A percentile compares a stretch with the other conserved stretches of the same genome.
Evolutionary conservation across 2,888 invertebrate species (phyloP).

Genomic region (Andrena marginata): DNA sequence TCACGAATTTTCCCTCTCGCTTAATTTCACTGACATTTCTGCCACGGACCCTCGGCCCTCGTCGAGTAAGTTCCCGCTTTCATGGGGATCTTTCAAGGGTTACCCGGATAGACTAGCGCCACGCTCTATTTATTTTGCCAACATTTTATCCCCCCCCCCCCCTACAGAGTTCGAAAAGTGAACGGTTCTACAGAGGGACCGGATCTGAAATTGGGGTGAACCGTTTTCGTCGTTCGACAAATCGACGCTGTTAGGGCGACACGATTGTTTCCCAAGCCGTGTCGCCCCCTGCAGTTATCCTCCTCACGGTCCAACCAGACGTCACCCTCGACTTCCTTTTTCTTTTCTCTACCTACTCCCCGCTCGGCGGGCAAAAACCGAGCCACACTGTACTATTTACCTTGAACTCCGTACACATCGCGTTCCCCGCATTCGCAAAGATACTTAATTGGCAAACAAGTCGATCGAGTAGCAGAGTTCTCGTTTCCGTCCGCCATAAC

Average conservation of each 20-base stretch:
- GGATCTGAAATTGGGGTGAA: conserved; percentile 38
- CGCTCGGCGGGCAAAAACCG: not conserved
- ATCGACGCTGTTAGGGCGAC: conserved; percentile 62
- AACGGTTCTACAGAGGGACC: conserved; percentile 17
- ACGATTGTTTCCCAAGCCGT: conserved; percentile 60
- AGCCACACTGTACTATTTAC: not conserved
- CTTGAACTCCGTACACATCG: not conserved
- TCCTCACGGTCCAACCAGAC: conserved; percentile 21
- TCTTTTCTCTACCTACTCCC: conserved; percentile 6
- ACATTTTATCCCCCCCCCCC: conserved; percentile 61
- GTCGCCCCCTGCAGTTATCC: conserved; percentile 15
- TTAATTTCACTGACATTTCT: conserved; percentile 60
- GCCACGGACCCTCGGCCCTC: conserved; percentile 25
- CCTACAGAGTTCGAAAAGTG: not conserved
- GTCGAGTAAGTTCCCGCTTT: conserved; percentile 42
- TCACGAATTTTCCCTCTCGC: conserved; percentile 60
- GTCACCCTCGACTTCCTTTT: conserved; percentile 4
- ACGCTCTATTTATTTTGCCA: conserved; percentile 70
- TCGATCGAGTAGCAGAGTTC: conserved; percentile 8
- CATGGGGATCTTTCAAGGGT: conserved; percentile 47
- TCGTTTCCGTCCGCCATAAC: conserved; percentile 44
- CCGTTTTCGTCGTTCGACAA: conserved; percentile 58
- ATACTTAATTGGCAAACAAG: not conserved
- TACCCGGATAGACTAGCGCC: conserved; percentile 38
- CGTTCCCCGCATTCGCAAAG: not conserved